These are phyloP conservation scores for Mesocricetus auratus DNA, from an alignment of 2,113 vertebrate genomes.

Conservation along the genomic window DNA sequence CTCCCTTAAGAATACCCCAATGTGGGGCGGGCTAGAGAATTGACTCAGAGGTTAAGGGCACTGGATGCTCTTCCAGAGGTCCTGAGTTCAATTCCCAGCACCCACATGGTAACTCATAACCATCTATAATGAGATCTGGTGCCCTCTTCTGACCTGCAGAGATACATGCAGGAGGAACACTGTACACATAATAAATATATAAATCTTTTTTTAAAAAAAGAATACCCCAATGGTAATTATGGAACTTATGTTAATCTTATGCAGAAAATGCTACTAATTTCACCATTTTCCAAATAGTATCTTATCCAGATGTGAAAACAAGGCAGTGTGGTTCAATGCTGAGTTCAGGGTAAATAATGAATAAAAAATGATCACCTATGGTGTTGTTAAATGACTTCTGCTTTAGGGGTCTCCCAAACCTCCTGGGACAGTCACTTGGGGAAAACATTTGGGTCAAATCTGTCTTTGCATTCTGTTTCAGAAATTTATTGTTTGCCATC, in stretches of 20 bases:
- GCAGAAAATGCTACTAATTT: slow-evolving; percentile 43
- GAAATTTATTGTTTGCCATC: slow-evolving; percentile 33
- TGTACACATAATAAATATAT: too few relatives aligned
- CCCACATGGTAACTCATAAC: too few relatives aligned
- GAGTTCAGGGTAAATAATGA: neutral
- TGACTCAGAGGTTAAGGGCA: too few relatives aligned
- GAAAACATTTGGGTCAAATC: neutral
- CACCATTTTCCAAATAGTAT: neutral
- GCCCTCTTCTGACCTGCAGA: too few relatives aligned
- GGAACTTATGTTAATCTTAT: slow-evolving; percentile 14
- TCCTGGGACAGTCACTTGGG: neutral
- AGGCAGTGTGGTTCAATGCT: neutral
- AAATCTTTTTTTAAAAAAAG: too few relatives aligned
- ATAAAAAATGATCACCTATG: slow-evolving; percentile 18
- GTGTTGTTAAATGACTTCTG: neutral
- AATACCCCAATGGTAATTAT: neutral
- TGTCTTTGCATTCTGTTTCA: neutral
- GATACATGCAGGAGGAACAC: too few relatives aligned
- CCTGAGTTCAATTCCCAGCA: neutral
- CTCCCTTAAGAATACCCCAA: neutral
- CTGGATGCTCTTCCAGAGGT: too few relatives aligned
- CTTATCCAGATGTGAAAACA: slow-evolving; percentile 9
- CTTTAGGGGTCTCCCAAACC: neutral
- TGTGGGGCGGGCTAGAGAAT: neutral
- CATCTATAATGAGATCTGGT: too few relatives aligned